phyloP scores from a whole-genome alignment of 2,888 invertebrate genomes.

The Phengaris arion region DNA sequence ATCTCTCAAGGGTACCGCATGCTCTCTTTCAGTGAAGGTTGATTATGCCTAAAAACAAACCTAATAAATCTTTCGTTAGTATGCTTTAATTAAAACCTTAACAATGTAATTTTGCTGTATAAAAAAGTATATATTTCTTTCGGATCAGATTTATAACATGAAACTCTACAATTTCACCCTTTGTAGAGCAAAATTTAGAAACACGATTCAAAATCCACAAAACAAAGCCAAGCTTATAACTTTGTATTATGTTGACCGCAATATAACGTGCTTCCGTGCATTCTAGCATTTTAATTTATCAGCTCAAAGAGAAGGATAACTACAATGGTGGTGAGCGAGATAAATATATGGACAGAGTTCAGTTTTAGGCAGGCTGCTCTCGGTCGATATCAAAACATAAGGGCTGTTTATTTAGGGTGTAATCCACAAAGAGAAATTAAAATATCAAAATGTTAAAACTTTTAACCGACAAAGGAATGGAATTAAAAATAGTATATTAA shows the following conservation, averaged over 20 bases:
- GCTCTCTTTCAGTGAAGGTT: too few species aligned
- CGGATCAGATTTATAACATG: too few species aligned
- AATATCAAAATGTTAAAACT: not conserved
- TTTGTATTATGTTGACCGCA: not conserved
- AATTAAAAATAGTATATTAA: too few species aligned
- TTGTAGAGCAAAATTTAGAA: not conserved
- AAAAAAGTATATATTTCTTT: too few species aligned
- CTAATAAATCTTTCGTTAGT: too few species aligned
- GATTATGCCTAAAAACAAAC: too few species aligned
- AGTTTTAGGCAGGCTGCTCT: slow-evolving; percentile 29
- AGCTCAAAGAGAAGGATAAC: slow-evolving; percentile 16
- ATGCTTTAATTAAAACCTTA: too few species aligned
- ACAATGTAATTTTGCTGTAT: too few species aligned
- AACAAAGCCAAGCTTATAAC: not conserved
- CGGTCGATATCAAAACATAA: slow-evolving; percentile 38
- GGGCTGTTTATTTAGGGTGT: slow-evolving; percentile 42
- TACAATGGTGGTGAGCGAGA: slow-evolving; percentile 32
- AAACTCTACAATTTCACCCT: not conserved
- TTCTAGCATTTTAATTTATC: slow-evolving; percentile 19
- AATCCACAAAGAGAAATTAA: slow-evolving; percentile 30
- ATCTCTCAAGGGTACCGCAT: too few species aligned
- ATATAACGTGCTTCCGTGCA: slow-evolving; percentile 21
- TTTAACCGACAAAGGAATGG: too few species aligned
- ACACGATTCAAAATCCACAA: not conserved
- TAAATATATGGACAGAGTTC: slow-evolving; percentile 27